Conservation (phyloP, 1,140 invertebrate genomes). For the Aculops lycopersici region DNA sequence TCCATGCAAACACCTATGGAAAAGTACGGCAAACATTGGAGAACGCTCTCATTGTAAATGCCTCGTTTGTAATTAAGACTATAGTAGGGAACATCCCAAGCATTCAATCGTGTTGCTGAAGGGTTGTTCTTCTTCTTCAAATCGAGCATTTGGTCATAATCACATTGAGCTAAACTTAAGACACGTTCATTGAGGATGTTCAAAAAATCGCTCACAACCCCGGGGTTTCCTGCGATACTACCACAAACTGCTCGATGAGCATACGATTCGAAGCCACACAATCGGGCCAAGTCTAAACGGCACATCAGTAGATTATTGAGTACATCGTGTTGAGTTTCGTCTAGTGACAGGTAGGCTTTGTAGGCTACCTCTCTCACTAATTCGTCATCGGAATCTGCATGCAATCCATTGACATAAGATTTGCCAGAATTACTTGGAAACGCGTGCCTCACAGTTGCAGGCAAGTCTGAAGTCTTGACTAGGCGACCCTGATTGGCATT, state of each 20-base stretch:
- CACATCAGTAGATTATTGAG: constrained; percentile 34
- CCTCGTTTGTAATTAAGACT: constrained; percentile 5
- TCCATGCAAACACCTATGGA: constrained; percentile 83
- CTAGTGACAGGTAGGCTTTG: constrained; percentile 44
- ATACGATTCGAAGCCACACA: constrained; percentile 59
- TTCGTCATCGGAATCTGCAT: constrained; percentile 42
- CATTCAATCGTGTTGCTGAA: constrained; percentile 20
- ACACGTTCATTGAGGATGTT: constrained; percentile 32
- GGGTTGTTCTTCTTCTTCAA: constrained; percentile 28
- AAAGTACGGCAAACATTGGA: constrained; percentile 53
- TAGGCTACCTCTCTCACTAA: constrained; percentile 50
- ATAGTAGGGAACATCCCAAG: constrained; percentile 54
- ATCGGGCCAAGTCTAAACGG: constrained; percentile 36
- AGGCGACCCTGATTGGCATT: constrained; percentile 29
- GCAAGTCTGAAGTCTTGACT: constrained; percentile 28
- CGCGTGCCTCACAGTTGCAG: constrained; percentile 31
- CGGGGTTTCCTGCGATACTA: constrained; percentile 45
- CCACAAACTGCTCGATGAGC: constrained; percentile 54
- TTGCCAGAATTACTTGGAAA: constrained; percentile 35
- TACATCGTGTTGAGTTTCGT: constrained; percentile 36
- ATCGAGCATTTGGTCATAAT: constrained; percentile 30
- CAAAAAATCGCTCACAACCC: constrained; percentile 42
- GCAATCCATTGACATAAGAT: constrained; percentile 32
- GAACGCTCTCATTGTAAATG: constrained; percentile 13
- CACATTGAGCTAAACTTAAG: constrained; percentile 10